A percentile compares a stretch with the other conserved stretches of the same genome.
These are phyloP conservation scores for Arge pagana DNA, from an alignment of 2,888 invertebrate genomes.

Conservation along the genomic window DNA sequence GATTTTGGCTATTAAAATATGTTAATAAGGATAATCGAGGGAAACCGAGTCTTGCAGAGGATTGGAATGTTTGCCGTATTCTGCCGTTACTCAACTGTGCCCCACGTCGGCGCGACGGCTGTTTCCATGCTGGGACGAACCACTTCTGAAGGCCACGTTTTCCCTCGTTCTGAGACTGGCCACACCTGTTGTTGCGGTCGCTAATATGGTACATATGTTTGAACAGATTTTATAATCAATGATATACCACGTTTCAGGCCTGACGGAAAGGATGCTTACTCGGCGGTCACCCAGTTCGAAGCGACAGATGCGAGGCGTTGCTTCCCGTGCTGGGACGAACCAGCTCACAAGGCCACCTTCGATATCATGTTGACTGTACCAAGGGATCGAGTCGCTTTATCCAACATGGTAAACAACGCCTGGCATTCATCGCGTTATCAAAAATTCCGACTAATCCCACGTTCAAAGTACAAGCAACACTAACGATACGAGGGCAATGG, in stretches of 20 bases:
- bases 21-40: slow-evolving; percentile 12
- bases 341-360: slow-evolving; percentile 93
- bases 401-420: slow-evolving; percentile 78
- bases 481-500: too few species aligned
- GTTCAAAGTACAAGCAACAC: too few species aligned
- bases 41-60: too few species aligned
- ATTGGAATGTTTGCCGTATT: too few species aligned
- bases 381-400: slow-evolving; percentile 81
- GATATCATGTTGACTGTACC: slow-evolving; percentile 86
- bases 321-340: slow-evolving; percentile 99
- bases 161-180: slow-evolving; percentile 51
- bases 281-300: slow-evolving; percentile 92
- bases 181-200: slow-evolving; percentile 58
- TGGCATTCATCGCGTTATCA: slow-evolving; percentile 26
- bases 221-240: not conserved
- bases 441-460: too few species aligned
- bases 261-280: slow-evolving; percentile 77
- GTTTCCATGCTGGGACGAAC: slow-evolving; percentile 67
- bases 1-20: too few species aligned
- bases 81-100: slow-evolving; percentile 60
- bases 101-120: slow-evolving; percentile 57
- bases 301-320: slow-evolving; percentile 88
- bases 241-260: slow-evolving; percentile 58
- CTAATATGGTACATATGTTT: slow-evolving; percentile 61
- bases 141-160: slow-evolving; percentile 63